These are phyloP conservation scores for Lutraria lutraria DNA, from an alignment of 2,888 invertebrate species.

Conservation along the genomic window DNA sequence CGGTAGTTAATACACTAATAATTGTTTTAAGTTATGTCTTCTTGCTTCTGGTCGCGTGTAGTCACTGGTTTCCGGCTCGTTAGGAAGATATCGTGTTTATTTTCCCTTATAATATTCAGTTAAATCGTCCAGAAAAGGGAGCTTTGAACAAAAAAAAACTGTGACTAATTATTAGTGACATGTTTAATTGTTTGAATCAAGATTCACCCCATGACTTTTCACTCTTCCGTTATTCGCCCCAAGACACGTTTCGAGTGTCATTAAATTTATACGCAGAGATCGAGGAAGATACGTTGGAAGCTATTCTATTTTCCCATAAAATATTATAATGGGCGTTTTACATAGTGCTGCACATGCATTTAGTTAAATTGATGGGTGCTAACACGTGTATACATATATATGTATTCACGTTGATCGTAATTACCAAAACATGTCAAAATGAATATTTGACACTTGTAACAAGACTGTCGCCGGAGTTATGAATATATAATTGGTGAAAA, in stretches of 20 bases:
- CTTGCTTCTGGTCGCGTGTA: not conserved
- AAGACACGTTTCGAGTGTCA: not conserved
- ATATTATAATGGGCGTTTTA: too few species aligned
- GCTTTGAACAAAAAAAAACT: not conserved
- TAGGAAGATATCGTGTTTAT: not conserved
- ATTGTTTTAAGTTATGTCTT: not conserved
- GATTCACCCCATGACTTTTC: not conserved
- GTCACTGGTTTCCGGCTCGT: not conserved
- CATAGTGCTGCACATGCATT: not conserved
- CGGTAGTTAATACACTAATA: not conserved
- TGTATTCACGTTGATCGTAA: not conserved
- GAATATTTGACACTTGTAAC: not conserved
- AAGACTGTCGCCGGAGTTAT: not conserved
- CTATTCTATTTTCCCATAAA: too few species aligned
- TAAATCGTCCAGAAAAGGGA: not conserved
- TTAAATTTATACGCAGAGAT: not conserved
- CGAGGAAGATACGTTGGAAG: not conserved
- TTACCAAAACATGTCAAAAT: not conserved
- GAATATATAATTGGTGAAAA: constrained; percentile 7
- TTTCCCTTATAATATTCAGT: not conserved
- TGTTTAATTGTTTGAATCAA: not conserved
- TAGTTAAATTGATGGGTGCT: not conserved
- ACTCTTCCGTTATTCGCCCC: not conserved
- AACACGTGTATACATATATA: too few species aligned
- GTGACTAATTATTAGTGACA: not conserved